Conservation (phyloP, 2,113 vertebrate species). For the Jaculus jaculus region DNA sequence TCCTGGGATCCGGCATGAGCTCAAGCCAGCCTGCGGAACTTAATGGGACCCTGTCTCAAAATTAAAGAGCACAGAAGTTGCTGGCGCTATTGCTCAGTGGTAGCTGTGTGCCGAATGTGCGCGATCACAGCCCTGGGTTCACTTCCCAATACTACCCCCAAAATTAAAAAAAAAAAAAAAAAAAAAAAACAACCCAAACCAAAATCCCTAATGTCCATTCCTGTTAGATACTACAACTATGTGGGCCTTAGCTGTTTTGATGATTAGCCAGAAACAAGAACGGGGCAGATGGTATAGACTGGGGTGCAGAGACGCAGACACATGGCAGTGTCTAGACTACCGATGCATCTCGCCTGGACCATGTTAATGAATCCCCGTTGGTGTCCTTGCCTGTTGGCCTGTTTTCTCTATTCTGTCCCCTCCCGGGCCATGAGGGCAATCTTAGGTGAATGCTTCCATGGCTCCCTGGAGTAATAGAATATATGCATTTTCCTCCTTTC, state of each 20-base stretch:
- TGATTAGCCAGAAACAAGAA: constrained; percentile 42
- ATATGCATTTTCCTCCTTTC: not conserved
- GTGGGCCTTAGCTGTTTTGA: not conserved
- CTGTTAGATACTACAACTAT: not conserved
- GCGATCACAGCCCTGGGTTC: not conserved
- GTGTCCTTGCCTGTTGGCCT: not conserved
- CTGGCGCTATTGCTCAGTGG: not conserved
- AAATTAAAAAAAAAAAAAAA: too few species aligned
- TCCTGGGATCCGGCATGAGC: not conserved
- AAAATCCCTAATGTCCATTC: not conserved
- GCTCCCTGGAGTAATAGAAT: not conserved
- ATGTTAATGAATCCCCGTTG: not conserved
- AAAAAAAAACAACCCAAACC: too few species aligned
- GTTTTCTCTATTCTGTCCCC: not conserved
- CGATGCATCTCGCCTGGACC: not conserved
- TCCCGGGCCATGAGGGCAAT: not conserved
- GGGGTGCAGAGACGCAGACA: not conserved
- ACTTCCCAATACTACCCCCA: too few species aligned
- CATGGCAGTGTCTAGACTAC: not conserved
- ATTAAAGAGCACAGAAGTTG: not conserved
- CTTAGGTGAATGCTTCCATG: not conserved
- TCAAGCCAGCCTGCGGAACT: not conserved
- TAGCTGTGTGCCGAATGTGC: not conserved
- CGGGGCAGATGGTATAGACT: not conserved
- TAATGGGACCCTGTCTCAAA: not conserved